Percentiles rank a stretch among this genome's conserved stretches.
These are phyloP conservation scores for Eutolmus rufibarbis DNA, from an alignment of 2,888 invertebrate genomes.

Conservation along the genomic window DNA sequence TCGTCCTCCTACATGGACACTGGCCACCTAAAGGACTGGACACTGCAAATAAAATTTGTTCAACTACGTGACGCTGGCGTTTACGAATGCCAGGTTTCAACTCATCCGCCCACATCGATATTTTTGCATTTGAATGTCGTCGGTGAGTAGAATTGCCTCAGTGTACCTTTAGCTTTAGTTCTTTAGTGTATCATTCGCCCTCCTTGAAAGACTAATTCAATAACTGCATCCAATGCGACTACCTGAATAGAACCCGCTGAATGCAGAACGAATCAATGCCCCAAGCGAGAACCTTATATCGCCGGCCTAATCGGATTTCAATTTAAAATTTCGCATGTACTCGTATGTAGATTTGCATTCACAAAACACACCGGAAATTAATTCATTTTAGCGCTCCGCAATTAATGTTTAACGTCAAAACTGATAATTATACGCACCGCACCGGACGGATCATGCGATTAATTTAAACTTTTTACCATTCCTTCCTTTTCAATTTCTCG, in stretches of 20 bases:
- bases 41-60: constrained; percentile 87
- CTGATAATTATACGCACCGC: not conserved
- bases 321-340: not conserved
- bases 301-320: not conserved
- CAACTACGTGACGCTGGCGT: constrained; percentile 85
- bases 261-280: not conserved
- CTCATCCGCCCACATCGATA: constrained; percentile 89
- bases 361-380: not conserved
- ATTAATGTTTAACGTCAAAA: not conserved
- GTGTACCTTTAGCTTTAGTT: not conserved
- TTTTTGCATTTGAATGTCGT: constrained; percentile 85
- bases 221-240: not conserved
- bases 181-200: not conserved
- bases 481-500: not conserved
- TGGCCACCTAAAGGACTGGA: constrained; percentile 77
- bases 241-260: not conserved
- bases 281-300: not conserved
- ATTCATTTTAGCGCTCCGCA: not conserved
- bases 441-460: not conserved
- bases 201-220: not conserved
- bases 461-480: not conserved
- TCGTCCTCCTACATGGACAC: not conserved
- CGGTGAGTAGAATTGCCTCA: constrained; percentile 69
- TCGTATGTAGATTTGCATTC: not conserved
- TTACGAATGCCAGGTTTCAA: constrained; percentile 91